Evolutionary conservation across 1,140 invertebrate species (phyloP).

Genomic region (Temnothorax longispinosus): DNA sequence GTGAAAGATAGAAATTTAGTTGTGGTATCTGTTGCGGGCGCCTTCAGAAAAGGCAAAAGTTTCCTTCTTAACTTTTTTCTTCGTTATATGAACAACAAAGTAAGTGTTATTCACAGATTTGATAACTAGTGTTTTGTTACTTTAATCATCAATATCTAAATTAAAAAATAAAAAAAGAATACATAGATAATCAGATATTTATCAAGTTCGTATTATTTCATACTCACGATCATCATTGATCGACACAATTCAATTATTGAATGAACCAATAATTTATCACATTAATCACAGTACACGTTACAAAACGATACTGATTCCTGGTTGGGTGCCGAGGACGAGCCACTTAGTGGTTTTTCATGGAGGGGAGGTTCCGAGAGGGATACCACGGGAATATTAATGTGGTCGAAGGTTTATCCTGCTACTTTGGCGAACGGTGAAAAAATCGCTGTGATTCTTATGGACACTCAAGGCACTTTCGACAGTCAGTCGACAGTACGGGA

Average conservation of each 20-base stretch:
- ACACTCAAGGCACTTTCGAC: too few relatives aligned
- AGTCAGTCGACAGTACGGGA: too few relatives aligned
- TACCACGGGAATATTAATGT: too few relatives aligned
- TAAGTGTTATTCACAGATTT: constrained; percentile 69
- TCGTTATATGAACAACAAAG: constrained; percentile 89
- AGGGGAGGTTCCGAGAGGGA: too few relatives aligned
- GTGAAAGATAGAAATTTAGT: constrained; percentile 93
- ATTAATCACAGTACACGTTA: constrained; percentile 64
- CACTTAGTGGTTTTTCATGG: too few relatives aligned
- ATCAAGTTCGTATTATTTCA: not conserved
- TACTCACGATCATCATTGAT: not conserved
- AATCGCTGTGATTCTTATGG: too few relatives aligned
- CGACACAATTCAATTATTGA: not conserved
- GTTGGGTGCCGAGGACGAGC: too few relatives aligned
- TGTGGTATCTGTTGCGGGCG: constrained; percentile 98
- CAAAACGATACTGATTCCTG: constrained; percentile 83
- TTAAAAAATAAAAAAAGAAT: not conserved
- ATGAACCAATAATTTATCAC: not conserved
- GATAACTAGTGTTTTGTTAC: not conserved
- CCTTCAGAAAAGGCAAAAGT: constrained; percentile 96
- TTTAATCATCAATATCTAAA: not conserved
- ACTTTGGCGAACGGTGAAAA: too few relatives aligned
- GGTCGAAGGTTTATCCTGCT: too few relatives aligned
- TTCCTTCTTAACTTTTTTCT: constrained; percentile 96
- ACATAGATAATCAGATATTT: not conserved